A percentile compares a stretch with the other conserved stretches of the same genome.
Evolutionary conservation across 1,140 invertebrate species (phyloP).

Genomic region (Venustaconcha ellipsiformis): DNA sequence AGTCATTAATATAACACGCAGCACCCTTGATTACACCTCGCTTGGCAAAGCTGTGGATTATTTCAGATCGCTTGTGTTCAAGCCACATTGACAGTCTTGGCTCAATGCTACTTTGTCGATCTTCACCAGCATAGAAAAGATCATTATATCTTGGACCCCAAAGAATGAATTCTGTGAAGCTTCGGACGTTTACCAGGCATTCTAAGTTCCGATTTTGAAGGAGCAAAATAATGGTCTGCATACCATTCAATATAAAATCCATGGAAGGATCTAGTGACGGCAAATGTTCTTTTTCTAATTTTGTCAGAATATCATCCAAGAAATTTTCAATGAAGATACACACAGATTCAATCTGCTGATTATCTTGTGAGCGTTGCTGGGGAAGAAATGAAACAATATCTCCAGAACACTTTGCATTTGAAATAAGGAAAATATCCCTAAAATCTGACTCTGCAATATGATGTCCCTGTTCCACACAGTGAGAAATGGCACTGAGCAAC

Average conservation of each 20-base stretch:
- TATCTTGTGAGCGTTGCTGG: conserved; percentile 48
- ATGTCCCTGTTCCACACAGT: conserved; percentile 60
- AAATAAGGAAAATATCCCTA: conserved; percentile 54
- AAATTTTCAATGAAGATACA: conserved; percentile 56
- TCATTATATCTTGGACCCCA: conserved; percentile 54
- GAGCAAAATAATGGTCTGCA: conserved; percentile 46
- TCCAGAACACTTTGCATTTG: conserved; percentile 47
- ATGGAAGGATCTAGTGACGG: conserved; percentile 39
- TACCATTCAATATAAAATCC: conserved; percentile 32
- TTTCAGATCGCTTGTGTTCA: conserved; percentile 48
- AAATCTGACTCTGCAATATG: conserved; percentile 54
- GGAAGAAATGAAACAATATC: conserved; percentile 59
- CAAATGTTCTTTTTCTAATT: conserved; percentile 35
- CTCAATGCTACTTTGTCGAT: conserved; percentile 46
- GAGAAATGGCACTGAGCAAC: conserved; percentile 60
- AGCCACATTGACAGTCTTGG: conserved; percentile 61
- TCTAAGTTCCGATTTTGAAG: conserved; percentile 48
- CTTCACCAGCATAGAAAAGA: conserved; percentile 22
- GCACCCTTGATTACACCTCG: conserved; percentile 25
- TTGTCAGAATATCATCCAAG: conserved; percentile 41
- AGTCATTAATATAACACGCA: conserved; percentile 49
- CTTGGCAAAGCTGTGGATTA: conserved; percentile 51
- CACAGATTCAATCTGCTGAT: conserved; percentile 53
- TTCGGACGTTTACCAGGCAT: conserved; percentile 50
- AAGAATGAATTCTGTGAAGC: conserved; percentile 56